Evolutionary conservation across 1,140 invertebrate species (phyloP).

Genomic region (Drosophila prosaltans): DNA sequence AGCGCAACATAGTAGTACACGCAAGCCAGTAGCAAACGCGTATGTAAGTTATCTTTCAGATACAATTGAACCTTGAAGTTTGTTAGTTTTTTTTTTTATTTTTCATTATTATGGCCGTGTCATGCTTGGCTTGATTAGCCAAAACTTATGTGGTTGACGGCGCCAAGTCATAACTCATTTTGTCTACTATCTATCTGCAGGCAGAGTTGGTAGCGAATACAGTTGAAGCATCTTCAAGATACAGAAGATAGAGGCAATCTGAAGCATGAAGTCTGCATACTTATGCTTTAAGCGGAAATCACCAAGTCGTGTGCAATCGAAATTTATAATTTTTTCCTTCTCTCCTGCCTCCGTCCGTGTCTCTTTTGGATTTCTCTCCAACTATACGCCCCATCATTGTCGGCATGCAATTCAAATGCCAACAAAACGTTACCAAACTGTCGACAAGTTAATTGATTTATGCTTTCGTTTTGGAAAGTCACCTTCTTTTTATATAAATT

Average conservation of each 20-base stretch:
- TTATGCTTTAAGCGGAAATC: constrained; percentile 56
- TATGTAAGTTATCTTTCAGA: constrained; percentile 50
- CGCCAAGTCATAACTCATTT: constrained; percentile 16
- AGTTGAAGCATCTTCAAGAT: constrained; percentile 28
- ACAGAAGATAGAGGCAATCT: constrained; percentile 55
- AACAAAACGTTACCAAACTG: constrained; percentile 64
- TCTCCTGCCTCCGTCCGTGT: constrained; percentile 18
- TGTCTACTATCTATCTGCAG: constrained; percentile 22
- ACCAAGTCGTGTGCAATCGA: constrained; percentile 69
- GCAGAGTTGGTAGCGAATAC: neutral
- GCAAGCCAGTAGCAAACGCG: constrained; percentile 17
- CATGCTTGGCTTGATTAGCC: constrained; percentile 63
- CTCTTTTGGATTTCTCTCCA: neutral
- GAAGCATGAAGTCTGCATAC: constrained; percentile 51
- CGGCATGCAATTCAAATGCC: constrained; percentile 16
- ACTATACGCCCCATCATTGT: constrained; percentile 5
- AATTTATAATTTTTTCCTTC: constrained; percentile 45
- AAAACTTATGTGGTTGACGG: constrained; percentile 38
- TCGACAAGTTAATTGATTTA: constrained; percentile 77
- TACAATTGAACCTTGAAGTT: constrained; percentile 76
- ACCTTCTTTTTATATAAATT: constrained; percentile 38
- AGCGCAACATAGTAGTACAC: constrained; percentile 22
- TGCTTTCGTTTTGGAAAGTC: constrained; percentile 40
- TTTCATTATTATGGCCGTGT: constrained; percentile 48
- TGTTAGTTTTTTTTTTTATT: constrained; percentile 14